phyloP scores from a whole-genome alignment of 2,113 vertebrate genomes.

The Oryzias celebensis region DNA sequence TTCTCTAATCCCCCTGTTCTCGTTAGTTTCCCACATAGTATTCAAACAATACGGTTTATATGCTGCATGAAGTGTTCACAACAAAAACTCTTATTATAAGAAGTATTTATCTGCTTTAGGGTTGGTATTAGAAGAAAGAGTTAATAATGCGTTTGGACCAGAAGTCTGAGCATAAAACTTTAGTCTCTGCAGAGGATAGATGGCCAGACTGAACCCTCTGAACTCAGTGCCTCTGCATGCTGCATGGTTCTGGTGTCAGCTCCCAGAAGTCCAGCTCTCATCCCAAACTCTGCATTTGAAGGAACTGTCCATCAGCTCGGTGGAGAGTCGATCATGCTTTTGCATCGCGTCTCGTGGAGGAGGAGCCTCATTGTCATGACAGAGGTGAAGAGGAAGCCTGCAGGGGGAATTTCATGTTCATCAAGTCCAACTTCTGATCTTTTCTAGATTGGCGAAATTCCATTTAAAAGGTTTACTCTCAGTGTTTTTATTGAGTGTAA shows the following conservation, averaged over 20 bases:
- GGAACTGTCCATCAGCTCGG: too few species aligned
- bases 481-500: too few species aligned
- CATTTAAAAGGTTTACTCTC: too few species aligned
- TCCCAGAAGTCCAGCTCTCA: conserved; percentile 27
- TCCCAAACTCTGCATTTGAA: too few species aligned
- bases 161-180: conserved; percentile 47
- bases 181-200: conserved; percentile 67
- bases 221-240: conserved; percentile 80
- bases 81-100: conserved; percentile 49
- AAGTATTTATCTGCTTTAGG: conserved; percentile 56
- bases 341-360: too few species aligned
- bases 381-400: too few species aligned
- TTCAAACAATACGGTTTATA: conserved; percentile 45
- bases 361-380: too few species aligned
- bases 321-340: too few species aligned
- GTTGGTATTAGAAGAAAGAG: conserved; percentile 38
- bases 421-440: too few species aligned
- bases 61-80: conserved; percentile 74
- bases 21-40: conserved; percentile 1
- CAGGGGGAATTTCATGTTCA: too few species aligned
- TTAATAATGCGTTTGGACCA: conserved; percentile 45
- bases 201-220: conserved; percentile 47
- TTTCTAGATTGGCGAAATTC: too few species aligned
- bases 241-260: conserved; percentile 42
- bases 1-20: conserved; percentile 7